Conservation (phyloP, 2,113 vertebrate species). For the Pipa parva region DNA sequence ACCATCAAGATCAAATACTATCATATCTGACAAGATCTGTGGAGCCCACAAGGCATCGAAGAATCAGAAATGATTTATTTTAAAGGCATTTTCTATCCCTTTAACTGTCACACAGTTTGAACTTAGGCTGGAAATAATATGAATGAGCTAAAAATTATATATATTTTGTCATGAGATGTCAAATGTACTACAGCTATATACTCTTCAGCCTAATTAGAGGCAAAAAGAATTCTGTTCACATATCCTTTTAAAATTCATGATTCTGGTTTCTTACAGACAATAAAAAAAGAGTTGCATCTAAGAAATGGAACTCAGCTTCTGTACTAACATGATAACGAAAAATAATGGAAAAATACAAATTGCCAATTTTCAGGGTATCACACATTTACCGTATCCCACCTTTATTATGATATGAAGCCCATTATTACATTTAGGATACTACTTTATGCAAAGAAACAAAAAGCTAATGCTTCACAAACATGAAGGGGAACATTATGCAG, state of each 20-base stretch:
- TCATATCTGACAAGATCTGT: background rate
- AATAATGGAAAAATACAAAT: conserved; percentile 34
- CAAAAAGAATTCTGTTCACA: background rate
- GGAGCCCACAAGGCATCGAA: background rate
- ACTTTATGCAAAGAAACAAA: conserved; percentile 4
- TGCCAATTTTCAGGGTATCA: conserved; percentile 28
- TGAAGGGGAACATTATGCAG: conserved; percentile 1
- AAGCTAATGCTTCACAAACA: conserved; percentile 10
- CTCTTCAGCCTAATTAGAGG: conserved; percentile 12
- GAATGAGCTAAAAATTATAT: background rate
- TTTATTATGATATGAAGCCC: conserved; percentile 21
- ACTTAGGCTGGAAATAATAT: background rate
- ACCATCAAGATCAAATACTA: background rate
- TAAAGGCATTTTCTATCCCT: background rate
- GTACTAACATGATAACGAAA: conserved; percentile 32
- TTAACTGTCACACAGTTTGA: background rate
- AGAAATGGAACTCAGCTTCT: conserved; percentile 24
- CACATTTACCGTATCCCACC: conserved; percentile 14
- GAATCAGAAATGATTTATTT: background rate
- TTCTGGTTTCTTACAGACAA: conserved; percentile 22
- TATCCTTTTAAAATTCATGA: conserved; percentile 27
- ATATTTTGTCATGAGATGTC: conserved; percentile 17
- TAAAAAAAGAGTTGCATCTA: conserved; percentile 13
- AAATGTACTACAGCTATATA: conserved; percentile 11
- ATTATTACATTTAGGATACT: conserved; percentile 18